Evolutionary conservation across 2,113 vertebrate genomes (phyloP), one percentile per base, ranked within the genome.

Genomic region (Oreochromis tanganicae): DNA sequence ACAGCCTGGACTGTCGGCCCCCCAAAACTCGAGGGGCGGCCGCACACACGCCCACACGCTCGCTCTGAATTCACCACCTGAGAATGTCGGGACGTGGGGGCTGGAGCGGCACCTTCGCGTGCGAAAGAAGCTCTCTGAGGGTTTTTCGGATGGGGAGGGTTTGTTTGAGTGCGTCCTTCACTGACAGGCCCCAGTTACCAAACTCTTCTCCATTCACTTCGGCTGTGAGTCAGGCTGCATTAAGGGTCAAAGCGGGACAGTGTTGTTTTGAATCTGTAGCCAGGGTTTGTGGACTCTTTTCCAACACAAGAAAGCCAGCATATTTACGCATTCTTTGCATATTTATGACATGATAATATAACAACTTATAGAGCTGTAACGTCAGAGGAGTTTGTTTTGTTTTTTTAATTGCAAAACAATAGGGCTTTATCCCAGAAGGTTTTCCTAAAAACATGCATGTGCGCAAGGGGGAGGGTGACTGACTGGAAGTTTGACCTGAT

Each of bases 1-100:
- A 93, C 81, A 90, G 82, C 87, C 80, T 85, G 29, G 52, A 38
- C 68, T 68, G 75, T 68, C 27, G 9, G 27, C 21, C 59, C 75
- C 48, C 73, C 19, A 68, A 82, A 11, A 50, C 14, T 75, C 5
- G 14, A 17, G 71, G 71, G 71, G 21, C 43, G 21, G 43, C 54
- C 41, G 34, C 34, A 50, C 57, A 71, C 84, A 61, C 50, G 50
- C 81, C 80, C 80, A 88, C 57, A 73, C 86, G 5, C 13, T 43
- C 57, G 3, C 29, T 54, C 89, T 95, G 91, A 94, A 92, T 90
- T 91, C 94, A 93, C 87, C 87, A 91, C 87, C 90, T 91, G 92
- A 92, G 93, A 93, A 94, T 92, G 94, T 80, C 56, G 32, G 85
- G 41, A 73, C 14, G 5, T 17, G 5, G 10, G 71, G 71, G 71